A percentile compares a stretch with the other conserved stretches of the same genome.
These are phyloP conservation scores for Calonectris borealis DNA, from an alignment of 2,113 vertebrate genomes.

Conservation along the genomic window DNA sequence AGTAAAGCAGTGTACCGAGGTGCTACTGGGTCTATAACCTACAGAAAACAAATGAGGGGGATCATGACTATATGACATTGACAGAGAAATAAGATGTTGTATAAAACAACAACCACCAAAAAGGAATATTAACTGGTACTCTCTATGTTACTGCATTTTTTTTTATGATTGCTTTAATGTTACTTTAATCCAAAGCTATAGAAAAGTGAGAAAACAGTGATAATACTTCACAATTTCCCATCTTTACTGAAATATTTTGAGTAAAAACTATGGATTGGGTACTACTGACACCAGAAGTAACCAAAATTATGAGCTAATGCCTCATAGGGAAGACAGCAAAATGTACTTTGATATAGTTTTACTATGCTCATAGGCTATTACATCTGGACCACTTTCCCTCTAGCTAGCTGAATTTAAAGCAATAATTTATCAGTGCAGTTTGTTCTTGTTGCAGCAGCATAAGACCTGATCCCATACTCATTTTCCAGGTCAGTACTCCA, in stretches of 20 bases:
- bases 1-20: conserved; percentile 90
- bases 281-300: not conserved
- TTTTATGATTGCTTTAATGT: not conserved
- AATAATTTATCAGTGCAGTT: not conserved
- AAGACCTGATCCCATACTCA: not conserved
- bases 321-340: not conserved
- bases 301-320: not conserved
- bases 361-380: not conserved
- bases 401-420: not conserved
- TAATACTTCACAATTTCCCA: not conserved
- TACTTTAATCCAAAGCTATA: not conserved
- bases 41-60: conserved; percentile 19
- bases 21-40: conserved; percentile 97
- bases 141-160: conserved; percentile 79
- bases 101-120: not conserved
- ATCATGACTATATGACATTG: not conserved
- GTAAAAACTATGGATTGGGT: not conserved
- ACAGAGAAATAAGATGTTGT: not conserved
- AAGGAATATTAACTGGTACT: conserved; percentile 71
- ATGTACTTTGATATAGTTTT: not conserved
- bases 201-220: not conserved
- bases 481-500: not conserved
- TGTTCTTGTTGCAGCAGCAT: not conserved
- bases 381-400: not conserved
- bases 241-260: not conserved